Evolutionary conservation across 2,113 vertebrate species (phyloP).

Genomic region (Rhinichthys klamathensis): DNA sequence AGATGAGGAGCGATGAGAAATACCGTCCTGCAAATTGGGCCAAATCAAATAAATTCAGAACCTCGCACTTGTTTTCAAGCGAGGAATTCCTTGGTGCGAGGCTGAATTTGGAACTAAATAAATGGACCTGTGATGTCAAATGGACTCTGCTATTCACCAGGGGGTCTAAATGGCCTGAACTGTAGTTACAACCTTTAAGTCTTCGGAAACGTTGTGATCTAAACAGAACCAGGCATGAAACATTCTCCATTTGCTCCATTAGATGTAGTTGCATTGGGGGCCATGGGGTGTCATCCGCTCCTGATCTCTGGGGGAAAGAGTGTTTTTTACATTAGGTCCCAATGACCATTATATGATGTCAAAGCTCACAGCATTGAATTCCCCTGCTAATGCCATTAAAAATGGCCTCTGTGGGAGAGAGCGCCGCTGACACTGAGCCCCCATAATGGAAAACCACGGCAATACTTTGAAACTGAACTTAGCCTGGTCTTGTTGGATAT

Average conservation of each 20-base stretch:
- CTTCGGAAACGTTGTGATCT: background rate
- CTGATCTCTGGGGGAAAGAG: slow-evolving; percentile 16
- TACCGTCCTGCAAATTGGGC: background rate
- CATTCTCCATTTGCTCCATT: background rate
- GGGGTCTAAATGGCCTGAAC: slow-evolving; percentile 1
- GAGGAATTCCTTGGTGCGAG: background rate
- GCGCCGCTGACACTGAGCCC: background rate
- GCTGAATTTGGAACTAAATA: background rate
- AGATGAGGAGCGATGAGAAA: background rate
- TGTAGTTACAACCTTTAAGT: background rate
- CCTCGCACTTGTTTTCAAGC: background rate
- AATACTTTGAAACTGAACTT: background rate
- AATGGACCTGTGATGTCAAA: background rate
- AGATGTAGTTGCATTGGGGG: background rate
- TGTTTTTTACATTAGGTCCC: slow-evolving; percentile 6
- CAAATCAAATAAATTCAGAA: too few relatives aligned
- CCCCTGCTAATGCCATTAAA: background rate
- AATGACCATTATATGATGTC: slow-evolving; percentile 20
- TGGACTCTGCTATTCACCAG: background rate
- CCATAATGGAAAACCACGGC: background rate
- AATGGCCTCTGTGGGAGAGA: slow-evolving; percentile 3
- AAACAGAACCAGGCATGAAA: background rate
- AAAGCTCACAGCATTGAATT: slow-evolving; percentile 21
- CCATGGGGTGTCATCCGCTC: slow-evolving; percentile 6
- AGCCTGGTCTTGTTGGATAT: background rate